These are phyloP conservation scores for Trachelus stipa DNA, from an alignment of 2,888 invertebrate species.

Conservation along the genomic window DNA sequence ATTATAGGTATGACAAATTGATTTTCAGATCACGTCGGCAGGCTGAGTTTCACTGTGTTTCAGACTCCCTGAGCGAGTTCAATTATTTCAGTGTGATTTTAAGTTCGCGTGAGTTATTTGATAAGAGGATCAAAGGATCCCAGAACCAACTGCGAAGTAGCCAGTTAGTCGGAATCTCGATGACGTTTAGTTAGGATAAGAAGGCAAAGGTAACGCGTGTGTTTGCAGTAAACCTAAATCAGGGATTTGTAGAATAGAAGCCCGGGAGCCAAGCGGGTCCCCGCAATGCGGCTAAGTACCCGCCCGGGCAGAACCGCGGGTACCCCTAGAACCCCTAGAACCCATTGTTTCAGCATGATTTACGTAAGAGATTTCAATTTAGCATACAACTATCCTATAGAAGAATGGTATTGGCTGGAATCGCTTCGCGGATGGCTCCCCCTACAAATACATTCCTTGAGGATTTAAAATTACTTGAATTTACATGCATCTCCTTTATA, in stretches of 20 bases:
- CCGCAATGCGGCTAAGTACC: conserved; percentile 61
- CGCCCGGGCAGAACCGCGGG: conserved; percentile 49
- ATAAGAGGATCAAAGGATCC: neutral
- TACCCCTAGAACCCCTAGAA: conserved; percentile 40
- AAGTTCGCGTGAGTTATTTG: neutral
- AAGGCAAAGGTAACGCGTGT: conserved; percentile 17
- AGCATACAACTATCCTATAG: conserved; percentile 28
- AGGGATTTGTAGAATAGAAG: conserved; percentile 41
- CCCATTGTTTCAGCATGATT: conserved; percentile 53
- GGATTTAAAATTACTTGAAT: conserved; percentile 22
- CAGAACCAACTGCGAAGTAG: neutral
- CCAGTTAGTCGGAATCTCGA: neutral
- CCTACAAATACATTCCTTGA: conserved; percentile 20
- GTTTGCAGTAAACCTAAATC: conserved; percentile 40
- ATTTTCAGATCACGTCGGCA: neutral
- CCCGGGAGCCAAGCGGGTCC: conserved; percentile 38
- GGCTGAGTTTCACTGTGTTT: neutral
- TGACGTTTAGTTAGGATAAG: neutral
- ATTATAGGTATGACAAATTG: neutral
- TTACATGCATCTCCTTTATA: conserved; percentile 22
- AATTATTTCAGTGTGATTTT: neutral
- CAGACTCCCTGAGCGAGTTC: neutral
- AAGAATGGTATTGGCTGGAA: conserved; percentile 24
- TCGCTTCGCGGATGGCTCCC: conserved; percentile 10
- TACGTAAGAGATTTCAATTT: conserved; percentile 55